Base-by-base conservation (phyloP, 2,113 vertebrate genomes). In the Ptilorrhoa leucosticta region DNA sequence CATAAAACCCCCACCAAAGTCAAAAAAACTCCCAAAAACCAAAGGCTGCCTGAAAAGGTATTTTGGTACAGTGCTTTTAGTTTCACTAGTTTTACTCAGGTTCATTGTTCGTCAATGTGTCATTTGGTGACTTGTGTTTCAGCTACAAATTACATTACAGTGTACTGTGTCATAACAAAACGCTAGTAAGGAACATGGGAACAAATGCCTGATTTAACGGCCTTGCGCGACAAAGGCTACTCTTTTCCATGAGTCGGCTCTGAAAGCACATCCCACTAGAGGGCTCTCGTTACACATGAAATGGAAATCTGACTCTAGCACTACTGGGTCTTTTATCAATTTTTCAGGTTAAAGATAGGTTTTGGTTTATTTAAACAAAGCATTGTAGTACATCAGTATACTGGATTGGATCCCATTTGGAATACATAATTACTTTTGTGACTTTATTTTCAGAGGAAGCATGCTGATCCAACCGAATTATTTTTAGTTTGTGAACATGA, bases 231-330 rank as follows among this genome's bases (percentile, higher is more conserved):
- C 22, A 7, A 11, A 17, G 30, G 22, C 7, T 28, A 4, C 16
- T 14, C 31, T 24, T 30, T 44, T 14, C 26, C 22, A 1, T 0
- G 13, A 56, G 15, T 12, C 0, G 8, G 31, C 5, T 28, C 44
- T 48, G 26, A 19, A 57, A 51, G 56, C 9, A 17, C 22, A 10
- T 65, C 96, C 97, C 98, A 96, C 97, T 50, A 98, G 98, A 97
- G 98, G 98, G 97, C 97, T 89, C 93, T 96, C 95, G 80, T 68
- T 87, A 69, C 97, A 88, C 95, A 6, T 50, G 44, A 60, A 96
- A 97, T 30, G 45, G 66, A 96, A 73, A 85, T 16, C 23, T 2
- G 60, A 39, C 47, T 76, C 40, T 0, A 0, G 15, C 28, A 9
- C 8, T 5, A 2, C 37, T 21, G 35, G 3, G 11, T 75, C 23